phyloP scores from a whole-genome alignment of 2,888 invertebrate species.

The Melanchra persicariae region DNA sequence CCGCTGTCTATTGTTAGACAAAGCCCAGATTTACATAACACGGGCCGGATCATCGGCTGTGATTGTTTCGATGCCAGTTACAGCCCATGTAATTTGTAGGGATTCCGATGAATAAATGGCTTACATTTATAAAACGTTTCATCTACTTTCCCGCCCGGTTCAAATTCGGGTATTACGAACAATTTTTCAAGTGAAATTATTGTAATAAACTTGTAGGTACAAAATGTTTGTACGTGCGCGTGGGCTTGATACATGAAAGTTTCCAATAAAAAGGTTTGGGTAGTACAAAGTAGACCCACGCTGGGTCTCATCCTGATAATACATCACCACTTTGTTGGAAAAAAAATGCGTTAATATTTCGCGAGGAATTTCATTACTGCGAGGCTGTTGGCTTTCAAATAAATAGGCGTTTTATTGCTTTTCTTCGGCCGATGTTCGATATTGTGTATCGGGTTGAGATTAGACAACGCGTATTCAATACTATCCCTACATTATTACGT shows the following conservation, averaged over 20 bases:
- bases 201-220: slow-evolving; percentile 28
- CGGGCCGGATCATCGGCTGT: slow-evolving; percentile 85
- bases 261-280: slow-evolving; percentile 47
- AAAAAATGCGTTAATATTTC: slow-evolving; percentile 88
- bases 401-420: slow-evolving; percentile 89
- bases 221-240: slow-evolving; percentile 11
- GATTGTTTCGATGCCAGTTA: slow-evolving; percentile 87
- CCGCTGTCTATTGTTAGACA: slow-evolving; percentile 83
- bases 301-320: slow-evolving; percentile 76
- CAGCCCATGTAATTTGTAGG: slow-evolving; percentile 87
- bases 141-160: slow-evolving; percentile 40
- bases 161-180: slow-evolving; percentile 36
- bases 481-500: slow-evolving; percentile 59
- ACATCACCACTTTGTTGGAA: slow-evolving; percentile 85
- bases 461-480: slow-evolving; percentile 71
- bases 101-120: slow-evolving; percentile 84
- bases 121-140: slow-evolving; percentile 76
- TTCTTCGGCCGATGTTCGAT: slow-evolving; percentile 82
- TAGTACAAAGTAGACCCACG: slow-evolving; percentile 58
- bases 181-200: slow-evolving; percentile 38
- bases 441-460: slow-evolving; percentile 81
- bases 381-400: slow-evolving; percentile 87
- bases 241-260: slow-evolving; percentile 25
- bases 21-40: slow-evolving; percentile 89
- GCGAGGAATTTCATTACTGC: slow-evolving; percentile 89